These are phyloP conservation scores for Ceraclea dissimilis DNA, from an alignment of 2,888 invertebrate genomes.

Conservation along the genomic window DNA sequence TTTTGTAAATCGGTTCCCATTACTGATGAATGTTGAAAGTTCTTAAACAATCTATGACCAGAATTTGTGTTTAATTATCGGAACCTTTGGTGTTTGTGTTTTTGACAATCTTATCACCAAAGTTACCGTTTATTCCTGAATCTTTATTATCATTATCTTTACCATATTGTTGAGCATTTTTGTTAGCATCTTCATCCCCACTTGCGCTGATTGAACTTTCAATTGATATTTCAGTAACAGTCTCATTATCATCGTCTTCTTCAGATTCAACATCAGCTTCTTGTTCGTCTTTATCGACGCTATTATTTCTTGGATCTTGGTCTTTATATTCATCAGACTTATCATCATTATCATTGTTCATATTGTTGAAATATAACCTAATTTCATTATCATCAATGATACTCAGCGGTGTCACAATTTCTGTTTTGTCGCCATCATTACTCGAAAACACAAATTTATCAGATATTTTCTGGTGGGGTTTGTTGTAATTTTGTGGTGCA, in stretches of 20 bases:
- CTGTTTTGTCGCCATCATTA: slow-evolving; percentile 22
- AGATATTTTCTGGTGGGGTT: slow-evolving; percentile 24
- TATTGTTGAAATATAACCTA: slow-evolving; percentile 46
- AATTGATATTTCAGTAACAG: slow-evolving; percentile 44
- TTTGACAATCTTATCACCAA: slow-evolving; percentile 32
- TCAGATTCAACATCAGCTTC: slow-evolving; percentile 26
- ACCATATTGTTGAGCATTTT: slow-evolving; percentile 22
- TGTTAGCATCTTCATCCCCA: slow-evolving; percentile 12
- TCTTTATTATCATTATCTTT: slow-evolving; percentile 30
- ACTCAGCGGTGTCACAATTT: slow-evolving; percentile 31
- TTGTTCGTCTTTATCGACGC: slow-evolving; percentile 27
- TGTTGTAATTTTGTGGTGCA: slow-evolving; percentile 34
- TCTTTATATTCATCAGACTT: slow-evolving; percentile 39
- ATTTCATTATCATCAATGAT: slow-evolving; percentile 52
- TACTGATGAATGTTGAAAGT: too few relatives aligned
- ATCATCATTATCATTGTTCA: slow-evolving; percentile 47
- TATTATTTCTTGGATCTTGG: slow-evolving; percentile 25
- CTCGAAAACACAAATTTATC: slow-evolving; percentile 16
- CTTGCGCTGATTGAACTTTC: slow-evolving; percentile 40
- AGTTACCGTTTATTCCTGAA: slow-evolving; percentile 30
- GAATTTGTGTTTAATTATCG: too few relatives aligned
- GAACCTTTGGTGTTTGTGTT: not conserved
- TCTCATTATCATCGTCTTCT: slow-evolving; percentile 22
- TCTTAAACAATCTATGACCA: too few relatives aligned
- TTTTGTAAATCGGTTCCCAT: too few relatives aligned